These are phyloP conservation scores for Cossypha heuglini DNA, from an alignment of 2,797 vertebrate species.

Conservation along the genomic window DNA sequence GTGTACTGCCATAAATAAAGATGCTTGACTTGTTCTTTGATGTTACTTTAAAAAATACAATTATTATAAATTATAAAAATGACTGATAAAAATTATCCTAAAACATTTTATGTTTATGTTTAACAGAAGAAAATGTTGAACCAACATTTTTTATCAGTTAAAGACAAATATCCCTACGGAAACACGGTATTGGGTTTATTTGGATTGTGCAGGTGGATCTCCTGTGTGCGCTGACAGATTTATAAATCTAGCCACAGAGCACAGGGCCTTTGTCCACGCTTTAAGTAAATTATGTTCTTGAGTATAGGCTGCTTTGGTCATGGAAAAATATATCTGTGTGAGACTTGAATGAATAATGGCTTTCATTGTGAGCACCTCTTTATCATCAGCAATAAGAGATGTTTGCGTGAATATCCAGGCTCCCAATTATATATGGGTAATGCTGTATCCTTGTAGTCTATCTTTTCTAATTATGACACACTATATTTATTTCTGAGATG, in stretches of 20 bases:
- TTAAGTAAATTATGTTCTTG: neutral
- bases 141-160: neutral
- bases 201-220: constrained; percentile 13
- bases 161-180: neutral
- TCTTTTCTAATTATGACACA: neutral
- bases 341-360: neutral
- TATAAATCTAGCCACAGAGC: neutral
- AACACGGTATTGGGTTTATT: neutral
- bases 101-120: neutral
- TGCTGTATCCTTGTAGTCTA: neutral
- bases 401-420: neutral
- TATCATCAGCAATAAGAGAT: neutral
- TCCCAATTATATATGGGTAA: neutral
- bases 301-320: neutral
- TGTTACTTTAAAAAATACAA: neutral
- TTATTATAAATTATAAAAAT: neutral
- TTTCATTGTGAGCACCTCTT: neutral
- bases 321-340: constrained; percentile 10
- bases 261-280: neutral
- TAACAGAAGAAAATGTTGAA: neutral
- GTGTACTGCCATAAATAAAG: neutral
- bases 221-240: neutral
- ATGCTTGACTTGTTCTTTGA: neutral
- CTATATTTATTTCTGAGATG: neutral
- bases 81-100: neutral